Percentiles rank a stretch among this genome's conserved stretches.
These are phyloP conservation scores for Bursaphelenchus okinawaensis DNA, from an alignment of 2,888 invertebrate species.

Conservation along the genomic window DNA sequence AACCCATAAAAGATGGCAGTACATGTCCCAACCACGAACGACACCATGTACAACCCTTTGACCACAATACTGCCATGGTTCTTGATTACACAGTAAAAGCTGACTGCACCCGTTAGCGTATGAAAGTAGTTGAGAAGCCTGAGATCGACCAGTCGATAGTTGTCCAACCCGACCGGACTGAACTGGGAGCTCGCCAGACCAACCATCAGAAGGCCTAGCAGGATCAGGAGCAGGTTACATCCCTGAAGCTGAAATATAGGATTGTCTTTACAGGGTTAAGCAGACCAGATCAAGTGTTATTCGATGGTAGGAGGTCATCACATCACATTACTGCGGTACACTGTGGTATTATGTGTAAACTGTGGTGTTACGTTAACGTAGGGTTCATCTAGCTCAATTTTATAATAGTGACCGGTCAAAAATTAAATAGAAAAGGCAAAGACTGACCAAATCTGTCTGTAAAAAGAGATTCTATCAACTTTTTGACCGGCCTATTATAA, in stretches of 20 bases:
- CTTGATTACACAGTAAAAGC: slow-evolving; percentile 50
- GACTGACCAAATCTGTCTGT: too few species aligned
- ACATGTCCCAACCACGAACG: slow-evolving; percentile 45
- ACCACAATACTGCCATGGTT: slow-evolving; percentile 56
- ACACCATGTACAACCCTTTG: slow-evolving; percentile 51
- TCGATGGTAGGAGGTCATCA: too few species aligned
- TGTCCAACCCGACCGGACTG: slow-evolving; percentile 49
- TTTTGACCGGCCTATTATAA: too few species aligned
- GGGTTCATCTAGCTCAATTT: too few species aligned
- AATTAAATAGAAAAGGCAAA: too few species aligned
- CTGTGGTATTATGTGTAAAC: too few species aligned
- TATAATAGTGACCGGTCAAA: too few species aligned
- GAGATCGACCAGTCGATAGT: slow-evolving; percentile 54
- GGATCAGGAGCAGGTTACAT: slow-evolving; percentile 50
- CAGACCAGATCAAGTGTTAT: neutral
- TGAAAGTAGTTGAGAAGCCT: slow-evolving; percentile 52
- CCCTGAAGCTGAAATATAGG: slow-evolving; percentile 30
- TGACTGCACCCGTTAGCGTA: slow-evolving; percentile 46
- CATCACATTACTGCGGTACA: too few species aligned
- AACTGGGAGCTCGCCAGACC: slow-evolving; percentile 55
- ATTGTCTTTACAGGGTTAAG: neutral
- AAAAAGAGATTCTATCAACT: too few species aligned
- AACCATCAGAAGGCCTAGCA: slow-evolving; percentile 45
- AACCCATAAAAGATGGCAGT: slow-evolving; percentile 56
- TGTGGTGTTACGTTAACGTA: too few species aligned